Base-by-base conservation (phyloP, 1,140 invertebrate genomes). In the Ladona fulva region DNA sequence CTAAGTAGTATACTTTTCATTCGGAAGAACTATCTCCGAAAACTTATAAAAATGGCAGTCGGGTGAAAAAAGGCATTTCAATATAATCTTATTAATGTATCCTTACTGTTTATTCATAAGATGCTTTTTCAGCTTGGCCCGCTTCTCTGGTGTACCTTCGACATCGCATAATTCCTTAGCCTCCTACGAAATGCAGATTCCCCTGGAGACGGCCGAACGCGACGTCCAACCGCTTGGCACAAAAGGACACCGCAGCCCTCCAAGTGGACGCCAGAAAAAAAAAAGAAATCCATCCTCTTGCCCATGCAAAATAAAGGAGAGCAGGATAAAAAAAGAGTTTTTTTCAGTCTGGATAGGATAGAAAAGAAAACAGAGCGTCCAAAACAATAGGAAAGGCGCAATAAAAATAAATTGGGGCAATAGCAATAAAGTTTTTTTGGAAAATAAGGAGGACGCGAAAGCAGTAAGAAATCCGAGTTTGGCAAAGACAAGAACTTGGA, bases 341-440 rank as follows among this genome's bases (percentile, higher is more conserved):
- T 66, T 22, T 16, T 22, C 14, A 66, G 52, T 16, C n/a, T 66
- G 52, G 19, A 19, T 10, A 52, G 3, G 52, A 22, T 1, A 66
- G 52, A 22, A 66, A 66, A 22, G n/a, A 52, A 52, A 52, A 66
- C 52, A 22, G 1, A 12, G 52, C 52, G 52, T 66, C 52, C 52
- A 66, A 66, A 66, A 66, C 52, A 66, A 66, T 66, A 66, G 52
- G 52, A 22, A 37, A 66, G 52, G 52, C 14, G 52, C n/a, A 6
- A 66, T 66, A 66, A 66, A 22, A 66, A 66, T 66, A 66, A 66
- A 66, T 66, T 66, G 12, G 52, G n/a, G n/a, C 52, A 66, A 66
- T 16, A 66, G 52, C 52, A 66, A 66, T 66, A 66, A 66, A 66
- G 16, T 66, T 66, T 37, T 37, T 66, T 66, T 22, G n/a, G 52